Conservation (phyloP, 1,140 invertebrate genomes). For the Drosophila ohnishii region DNA sequence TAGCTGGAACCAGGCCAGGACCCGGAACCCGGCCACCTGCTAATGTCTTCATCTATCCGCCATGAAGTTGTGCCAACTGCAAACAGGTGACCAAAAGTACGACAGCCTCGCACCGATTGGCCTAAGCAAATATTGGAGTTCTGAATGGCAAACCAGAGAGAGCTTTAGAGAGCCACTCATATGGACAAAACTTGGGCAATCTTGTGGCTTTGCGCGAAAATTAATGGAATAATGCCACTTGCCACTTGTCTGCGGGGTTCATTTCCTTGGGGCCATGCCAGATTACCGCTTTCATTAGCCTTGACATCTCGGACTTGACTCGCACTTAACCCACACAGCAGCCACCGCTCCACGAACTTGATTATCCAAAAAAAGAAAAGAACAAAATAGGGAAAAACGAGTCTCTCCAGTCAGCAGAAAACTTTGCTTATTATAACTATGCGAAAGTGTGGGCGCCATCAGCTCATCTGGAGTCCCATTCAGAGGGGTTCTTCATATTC, state of each 20-base stretch:
- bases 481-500: constrained; percentile 51
- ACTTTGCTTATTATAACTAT: constrained; percentile 80
- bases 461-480: constrained; percentile 32
- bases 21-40: constrained; percentile 20
- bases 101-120: constrained; percentile 4
- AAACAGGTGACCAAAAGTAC: constrained; percentile 41
- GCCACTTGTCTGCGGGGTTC: not conserved
- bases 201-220: constrained; percentile 5
- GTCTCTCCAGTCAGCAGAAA: constrained; percentile 50
- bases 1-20: constrained; percentile 4
- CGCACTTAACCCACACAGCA: constrained; percentile 36
- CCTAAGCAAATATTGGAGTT: constrained; percentile 17
- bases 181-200: constrained; percentile 11
- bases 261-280: constrained; percentile 32
- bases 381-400: constrained; percentile 4
- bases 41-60: constrained; percentile 61
- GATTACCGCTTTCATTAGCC: constrained; percentile 69
- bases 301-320: constrained; percentile 63
- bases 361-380: constrained; percentile 22
- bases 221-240: constrained; percentile 32
- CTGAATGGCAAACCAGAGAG: constrained; percentile 1
- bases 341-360: constrained; percentile 13
- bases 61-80: constrained; percentile 38
- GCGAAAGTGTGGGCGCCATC: constrained; percentile 60
- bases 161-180: not conserved